Evolutionary conservation across 2,888 invertebrate genomes (phyloP), one percentile per base, ranked within the genome.

Genomic region (Troilus luridus): DNA sequence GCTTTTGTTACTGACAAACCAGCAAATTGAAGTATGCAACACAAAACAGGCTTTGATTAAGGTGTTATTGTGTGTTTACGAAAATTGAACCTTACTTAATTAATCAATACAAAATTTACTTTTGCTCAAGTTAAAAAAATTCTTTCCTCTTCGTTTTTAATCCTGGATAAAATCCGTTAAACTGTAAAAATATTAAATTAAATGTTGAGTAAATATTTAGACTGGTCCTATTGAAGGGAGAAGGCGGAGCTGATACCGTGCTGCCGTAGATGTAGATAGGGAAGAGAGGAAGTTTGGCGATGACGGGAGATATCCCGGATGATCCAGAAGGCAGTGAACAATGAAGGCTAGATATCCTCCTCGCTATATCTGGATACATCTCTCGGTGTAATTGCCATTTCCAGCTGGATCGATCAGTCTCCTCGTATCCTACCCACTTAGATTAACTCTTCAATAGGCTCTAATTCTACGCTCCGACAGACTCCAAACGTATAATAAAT

Each of bases 271-370:
- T 56, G 56, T 56, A 56, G 85, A 54, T n/a, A 81, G 27, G 14
- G 85, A n/a, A 56, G 85, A 58, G 85, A 85, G 85, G 56, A 56
- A 85, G 85, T 85, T 85, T 85, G 85, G 56, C 56, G 85, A 85
- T 85, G 85, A 85, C 85, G 85, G 10, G 21, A 85, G 85, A 85
- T 56, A 56, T 0, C 11, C 11, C 56, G 21, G 85, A 85, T 58
- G 85, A 85, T 58, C 85, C n/a, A 21, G 85, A 12, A n/a, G 24
- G 85, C 85, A 85, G 85, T 21, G 21, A 54, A 85, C 85, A 85
- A 85, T 85, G 85, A 58, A 58, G 85, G 12, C 85, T 85, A 85
- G 85, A 85, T 85, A 85, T 85, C 85, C 56, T 56, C 21, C 8
- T 8, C n/a, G n/a, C 21, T 1, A 21, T 56, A 56, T 56, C 85